Base-by-base conservation (phyloP, 2,113 vertebrate genomes). In the Callipepla californica region DNA sequence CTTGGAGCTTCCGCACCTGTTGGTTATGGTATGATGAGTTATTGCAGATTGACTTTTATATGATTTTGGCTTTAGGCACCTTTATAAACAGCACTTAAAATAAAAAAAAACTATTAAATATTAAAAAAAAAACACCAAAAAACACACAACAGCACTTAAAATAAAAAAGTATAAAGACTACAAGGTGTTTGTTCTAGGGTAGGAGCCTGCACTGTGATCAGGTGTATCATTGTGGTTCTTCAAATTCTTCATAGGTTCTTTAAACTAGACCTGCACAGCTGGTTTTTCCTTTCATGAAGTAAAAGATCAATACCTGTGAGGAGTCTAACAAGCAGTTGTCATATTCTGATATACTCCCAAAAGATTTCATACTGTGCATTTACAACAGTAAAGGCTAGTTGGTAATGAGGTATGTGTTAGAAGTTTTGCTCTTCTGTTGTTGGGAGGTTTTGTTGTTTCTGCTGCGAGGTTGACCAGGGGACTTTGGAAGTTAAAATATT, bases 121-220 rank as follows among this genome's bases (percentile, higher is more conserved):
- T 40, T 13, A 40, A 13, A 12, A 40, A 13, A 40, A 40, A 40
- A 40, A 36, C 34, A 36, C n/a, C n/a, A n/a, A n/a, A n/a, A 36
- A 36, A 36, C 7, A 7, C 36, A 36, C 36, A 40, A 12, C 12
- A 40, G 40, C 12, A 13, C 40, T 40, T 40, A 40, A 40, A 40
- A 13, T 40, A 40, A 40, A 40, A 40, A 13, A 40, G 22, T 44
- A 7, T 17, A 58, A 80, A 44, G 62, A 47, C 5, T 6, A 5
- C 30, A 26, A 4, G 13, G 4, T 50, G 4, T 47, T 84, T 55
- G 16, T 51, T 67, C n/a, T 32, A 77, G 73, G 8, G 17, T 11
- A 63, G 73, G 93, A 73, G 78, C 92, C 50, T 97, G 97, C 87
- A 61, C 97, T 26, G 85, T 98, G 12, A 63, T 98, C 57, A 96